phyloP scores from a whole-genome alignment of 2,888 invertebrate species.

The Bugula neritina region DNA sequence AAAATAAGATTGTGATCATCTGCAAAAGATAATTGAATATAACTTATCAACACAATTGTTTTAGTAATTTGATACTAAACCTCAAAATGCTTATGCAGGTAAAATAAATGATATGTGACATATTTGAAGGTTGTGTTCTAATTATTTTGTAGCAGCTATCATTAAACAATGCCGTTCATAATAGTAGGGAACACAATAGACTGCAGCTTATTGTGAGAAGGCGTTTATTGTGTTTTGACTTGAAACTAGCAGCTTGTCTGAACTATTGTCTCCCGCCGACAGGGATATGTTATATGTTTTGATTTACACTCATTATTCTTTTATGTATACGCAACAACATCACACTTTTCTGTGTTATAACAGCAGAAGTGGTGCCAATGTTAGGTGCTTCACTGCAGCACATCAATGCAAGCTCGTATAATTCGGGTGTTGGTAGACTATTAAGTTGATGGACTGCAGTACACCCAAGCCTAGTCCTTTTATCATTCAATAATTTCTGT shows the following conservation, averaged over 20 bases:
- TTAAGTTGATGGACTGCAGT: not conserved
- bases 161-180: not conserved
- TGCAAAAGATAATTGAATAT: too few species aligned
- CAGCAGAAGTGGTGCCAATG: constrained; percentile 8
- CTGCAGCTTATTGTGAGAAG: not conserved
- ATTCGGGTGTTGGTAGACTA: not conserved
- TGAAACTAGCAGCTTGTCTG: not conserved
- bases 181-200: not conserved
- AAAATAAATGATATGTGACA: too few species aligned
- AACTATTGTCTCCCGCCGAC: not conserved
- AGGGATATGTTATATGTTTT: not conserved
- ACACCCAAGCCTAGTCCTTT: not conserved
- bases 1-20: too few species aligned
- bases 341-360: constrained; percentile 11
- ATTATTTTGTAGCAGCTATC: not conserved
- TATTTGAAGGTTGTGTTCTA: too few species aligned
- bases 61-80: too few species aligned
- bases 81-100: too few species aligned
- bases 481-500: not conserved
- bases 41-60: too few species aligned
- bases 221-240: constrained; percentile 2
- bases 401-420: not conserved
- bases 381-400: not conserved
- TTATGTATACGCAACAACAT: constrained; percentile 15
- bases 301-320: not conserved